Evolutionary conservation across 1,140 invertebrate genomes (phyloP).

Genomic region (Aplysia californica): DNA sequence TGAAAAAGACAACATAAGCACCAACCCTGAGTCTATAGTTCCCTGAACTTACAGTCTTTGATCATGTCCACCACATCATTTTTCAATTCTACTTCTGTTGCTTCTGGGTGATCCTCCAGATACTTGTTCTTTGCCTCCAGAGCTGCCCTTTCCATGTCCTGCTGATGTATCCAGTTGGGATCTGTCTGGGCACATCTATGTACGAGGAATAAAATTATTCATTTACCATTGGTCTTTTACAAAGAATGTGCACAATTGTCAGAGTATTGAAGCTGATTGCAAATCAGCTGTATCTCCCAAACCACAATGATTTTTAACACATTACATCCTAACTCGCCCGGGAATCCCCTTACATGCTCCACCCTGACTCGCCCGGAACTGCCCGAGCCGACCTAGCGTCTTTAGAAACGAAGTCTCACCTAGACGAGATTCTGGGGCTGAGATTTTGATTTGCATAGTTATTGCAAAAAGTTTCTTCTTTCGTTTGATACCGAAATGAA

Average conservation of each 20-base stretch:
- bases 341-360: too few relatives aligned
- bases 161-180: slow-evolving; percentile 62
- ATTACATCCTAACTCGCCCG: too few relatives aligned
- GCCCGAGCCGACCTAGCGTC: too few relatives aligned
- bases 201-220: not conserved
- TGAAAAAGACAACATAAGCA: too few relatives aligned
- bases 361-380: too few relatives aligned
- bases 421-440: too few relatives aligned
- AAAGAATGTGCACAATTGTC: not conserved
- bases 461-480: too few relatives aligned
- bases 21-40: too few relatives aligned
- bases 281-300: too few relatives aligned
- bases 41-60: slow-evolving; percentile 21
- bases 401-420: too few relatives aligned
- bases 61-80: slow-evolving; percentile 19
- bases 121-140: slow-evolving; percentile 61
- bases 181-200: slow-evolving; percentile 63
- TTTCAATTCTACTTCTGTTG: slow-evolving; percentile 44
- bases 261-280: not conserved
- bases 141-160: slow-evolving; percentile 67
- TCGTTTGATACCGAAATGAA: too few relatives aligned
- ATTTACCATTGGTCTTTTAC: not conserved
- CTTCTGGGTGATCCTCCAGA: slow-evolving; percentile 54
- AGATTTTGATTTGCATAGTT: too few relatives aligned
- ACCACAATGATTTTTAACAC: not conserved